These are phyloP conservation scores for Pangasius djambal DNA, from an alignment of 2,797 vertebrate genomes.

Conservation along the genomic window DNA sequence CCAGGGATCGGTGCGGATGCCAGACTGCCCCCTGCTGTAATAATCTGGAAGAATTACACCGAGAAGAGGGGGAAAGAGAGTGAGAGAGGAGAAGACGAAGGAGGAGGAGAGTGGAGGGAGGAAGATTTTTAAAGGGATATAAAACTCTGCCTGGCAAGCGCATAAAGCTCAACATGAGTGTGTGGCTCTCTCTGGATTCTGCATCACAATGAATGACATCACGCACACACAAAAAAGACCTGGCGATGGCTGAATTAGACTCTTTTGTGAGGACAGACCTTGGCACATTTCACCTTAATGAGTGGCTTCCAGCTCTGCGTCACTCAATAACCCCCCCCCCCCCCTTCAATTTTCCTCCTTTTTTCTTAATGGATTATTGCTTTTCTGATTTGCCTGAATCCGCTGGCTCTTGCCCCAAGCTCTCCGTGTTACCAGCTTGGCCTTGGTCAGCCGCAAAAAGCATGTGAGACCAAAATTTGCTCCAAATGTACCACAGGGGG, in stretches of 20 bases:
- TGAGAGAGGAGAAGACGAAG: slow-evolving; percentile 26
- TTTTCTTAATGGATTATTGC: slow-evolving; percentile 62
- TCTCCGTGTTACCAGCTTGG: slow-evolving; percentile 59
- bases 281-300: slow-evolving; percentile 75
- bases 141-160: slow-evolving; percentile 51
- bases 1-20: slow-evolving; percentile 60
- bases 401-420: slow-evolving; percentile 47
- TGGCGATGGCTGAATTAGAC: slow-evolving; percentile 65
- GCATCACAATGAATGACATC: slow-evolving; percentile 65
- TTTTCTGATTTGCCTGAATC: slow-evolving; percentile 61
- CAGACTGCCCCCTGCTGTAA: slow-evolving; percentile 66
- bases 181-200: slow-evolving; percentile 51
- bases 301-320: slow-evolving; percentile 68
- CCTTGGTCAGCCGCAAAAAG: slow-evolving; percentile 61
- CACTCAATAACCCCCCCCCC: slow-evolving; percentile 53
- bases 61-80: slow-evolving; percentile 34
- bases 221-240: slow-evolving; percentile 63
- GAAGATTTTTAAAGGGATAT: slow-evolving; percentile 52
- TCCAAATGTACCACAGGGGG: slow-evolving; percentile 62
- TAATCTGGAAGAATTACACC: slow-evolving; percentile 64
- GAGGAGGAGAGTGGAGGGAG: slow-evolving; percentile 14
- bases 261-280: slow-evolving; percentile 66
- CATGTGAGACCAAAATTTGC: slow-evolving; percentile 58
- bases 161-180: slow-evolving; percentile 55
- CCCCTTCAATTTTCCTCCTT: slow-evolving; percentile 14